Evolutionary conservation across 1,140 invertebrate species (phyloP), one percentile per base, ranked within the genome.

Genomic region (Augochlora pura): DNA sequence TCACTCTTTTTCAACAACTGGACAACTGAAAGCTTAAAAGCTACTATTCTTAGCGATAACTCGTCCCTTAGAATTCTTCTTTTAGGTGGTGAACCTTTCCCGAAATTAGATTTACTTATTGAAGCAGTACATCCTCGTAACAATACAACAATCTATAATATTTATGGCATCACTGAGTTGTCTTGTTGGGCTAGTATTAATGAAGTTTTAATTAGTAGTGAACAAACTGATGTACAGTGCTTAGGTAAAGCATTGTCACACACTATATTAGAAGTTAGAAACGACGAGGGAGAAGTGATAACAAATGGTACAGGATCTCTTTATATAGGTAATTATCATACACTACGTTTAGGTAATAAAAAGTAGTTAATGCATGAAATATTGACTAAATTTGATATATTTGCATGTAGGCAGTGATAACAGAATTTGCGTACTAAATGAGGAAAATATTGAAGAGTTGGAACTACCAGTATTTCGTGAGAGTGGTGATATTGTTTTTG

Each of bases 121-220:
- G 90, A 92, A 69, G 93, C 94, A 77, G 94, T 93, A 89, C 85
- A 93, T 86, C 54, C 81, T 32, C 81, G 90, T 5, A 95, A 94
- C 89, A 90, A 87, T 77, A 95, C 95, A n/a, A 93, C 87, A 88
- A 91, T 97, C 70, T 97, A 94, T 90, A 97, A 96, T 91, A 90
- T 97, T 68, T 98, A 97, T 94, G 97, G 97, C 70, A 95, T 97
- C 25, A 97, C 96, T 52, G 97, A 98, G 93, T 94, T 97, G 66
- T 97, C 97, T 8, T 97, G 96, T 90, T 98, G 97, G 97, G 95
- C 97, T 2, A 95, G 95, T 85, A 93, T 94, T 59, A 91, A 94
- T 67, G 91, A 95, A 92, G 90, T 97, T 2, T 81, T 93, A 2
- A 81, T 82, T 66, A 88, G 90, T 83, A 39, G 57, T 49, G 27